phyloP scores from a whole-genome alignment of 1,140 invertebrate genomes.

The Bombyx mandarina region DNA sequence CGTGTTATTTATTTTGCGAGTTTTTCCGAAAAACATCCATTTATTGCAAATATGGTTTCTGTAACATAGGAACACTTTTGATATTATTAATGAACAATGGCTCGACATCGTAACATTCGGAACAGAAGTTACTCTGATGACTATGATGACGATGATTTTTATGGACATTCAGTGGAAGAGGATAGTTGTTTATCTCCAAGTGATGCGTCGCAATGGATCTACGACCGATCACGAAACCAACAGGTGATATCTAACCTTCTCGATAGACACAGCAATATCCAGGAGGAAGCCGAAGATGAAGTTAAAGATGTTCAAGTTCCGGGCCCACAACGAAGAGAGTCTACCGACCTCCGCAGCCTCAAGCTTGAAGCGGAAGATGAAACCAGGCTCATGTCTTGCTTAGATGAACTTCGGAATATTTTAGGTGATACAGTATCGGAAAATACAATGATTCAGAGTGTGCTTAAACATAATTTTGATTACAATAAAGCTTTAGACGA shows the following conservation, averaged over 20 bases:
- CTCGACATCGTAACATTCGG: constrained; percentile 83
- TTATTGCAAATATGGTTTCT: constrained; percentile 15
- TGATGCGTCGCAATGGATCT: constrained; percentile 88
- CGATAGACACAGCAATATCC: constrained; percentile 78
- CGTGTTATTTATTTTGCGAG: neutral
- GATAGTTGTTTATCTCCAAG: constrained; percentile 90
- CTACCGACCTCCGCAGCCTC: constrained; percentile 62
- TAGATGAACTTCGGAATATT: constrained; percentile 86
- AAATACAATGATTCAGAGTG: constrained; percentile 73
- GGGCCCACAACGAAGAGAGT: constrained; percentile 43
- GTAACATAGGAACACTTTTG: constrained; percentile 2
- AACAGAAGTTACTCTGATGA: constrained; percentile 85
- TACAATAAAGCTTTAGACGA: constrained; percentile 79
- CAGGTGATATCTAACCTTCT: constrained; percentile 82
- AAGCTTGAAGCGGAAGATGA: constrained; percentile 76
- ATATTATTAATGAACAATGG: constrained; percentile 69
- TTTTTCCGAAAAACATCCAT: constrained; percentile 18
- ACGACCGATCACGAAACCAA: constrained; percentile 79
- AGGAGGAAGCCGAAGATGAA: constrained; percentile 79
- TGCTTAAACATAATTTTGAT: constrained; percentile 77
- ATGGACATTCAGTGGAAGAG: constrained; percentile 93
- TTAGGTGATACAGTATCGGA: constrained; percentile 84
- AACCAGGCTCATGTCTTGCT: constrained; percentile 84
- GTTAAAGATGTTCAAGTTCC: constrained; percentile 31
- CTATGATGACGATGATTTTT: constrained; percentile 93